Base-by-base conservation (phyloP, 2,113 vertebrate species). In the Rhabdomys dilectus region DNA sequence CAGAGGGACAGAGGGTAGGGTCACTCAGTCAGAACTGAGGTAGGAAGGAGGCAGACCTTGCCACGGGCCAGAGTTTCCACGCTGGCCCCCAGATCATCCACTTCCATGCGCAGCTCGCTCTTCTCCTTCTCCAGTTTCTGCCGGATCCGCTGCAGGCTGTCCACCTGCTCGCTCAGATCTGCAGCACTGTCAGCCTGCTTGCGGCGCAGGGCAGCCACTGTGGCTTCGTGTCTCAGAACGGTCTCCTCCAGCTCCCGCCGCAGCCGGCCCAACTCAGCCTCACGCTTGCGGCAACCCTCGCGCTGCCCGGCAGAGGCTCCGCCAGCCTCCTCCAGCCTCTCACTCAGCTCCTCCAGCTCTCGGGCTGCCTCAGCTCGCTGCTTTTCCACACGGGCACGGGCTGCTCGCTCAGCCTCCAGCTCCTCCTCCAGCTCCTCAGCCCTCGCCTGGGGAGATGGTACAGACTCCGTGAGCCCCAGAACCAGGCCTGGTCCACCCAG, bases 111-210 rank as follows among this genome's bases (percentile, higher is more conserved):
- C 93, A 99, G 98, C 98, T 99, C 99, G 0, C 99, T 99, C 98
- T 99, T 99, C 93, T 99, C 99, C 95, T 99, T 99, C 96, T 99
- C 99, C 98, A 99, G 98, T 97, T 99, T 99, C 98, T 99, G 99
- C 98, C 99, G 99, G 94, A 99, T 98, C 0, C 99, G 97, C 97
- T 99, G 99, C 95, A 99, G 98, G 96, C 98, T 99, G 98, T 99
- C 99, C 0, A 99, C 99, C 98, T 99, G 99, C 98, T 99, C 99
- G 0, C 99, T 94, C 89, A 99, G 99, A 98, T 99, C 99, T 0
- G 99, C 99, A 0, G 98, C 91, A 0, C 98, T 98, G 78, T 99
- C 99, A 0, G 99, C 99, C 0, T 99, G 99, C 95, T 99, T 99
- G 97, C 99, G 99, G 4, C 99, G 92, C 97, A 99, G 98, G 0